Evolutionary conservation across 64 coral and sea anemone species (phyloP).

Genomic region (Astreopora myriophthalma): DNA sequence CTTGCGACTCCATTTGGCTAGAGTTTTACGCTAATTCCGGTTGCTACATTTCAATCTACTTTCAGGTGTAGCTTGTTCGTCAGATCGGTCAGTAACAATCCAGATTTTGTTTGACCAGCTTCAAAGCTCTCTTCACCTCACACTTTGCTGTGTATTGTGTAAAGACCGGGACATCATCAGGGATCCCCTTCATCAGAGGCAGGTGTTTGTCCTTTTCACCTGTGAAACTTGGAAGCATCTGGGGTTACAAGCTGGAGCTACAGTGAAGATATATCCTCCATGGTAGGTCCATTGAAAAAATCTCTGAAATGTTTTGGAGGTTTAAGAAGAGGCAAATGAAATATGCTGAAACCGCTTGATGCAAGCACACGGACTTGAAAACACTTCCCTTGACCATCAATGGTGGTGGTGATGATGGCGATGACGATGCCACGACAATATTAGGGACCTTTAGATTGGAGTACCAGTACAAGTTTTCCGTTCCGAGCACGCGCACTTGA

Average conservation of each 20-base stretch:
- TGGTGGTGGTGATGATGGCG: no score
- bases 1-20: no score
- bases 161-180: neutral
- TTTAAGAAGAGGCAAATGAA: neutral
- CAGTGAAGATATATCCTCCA: constrained; percentile 78
- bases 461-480: no score
- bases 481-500: no score
- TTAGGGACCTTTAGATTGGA: no score
- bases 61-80: neutral
- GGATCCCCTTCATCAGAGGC: neutral
- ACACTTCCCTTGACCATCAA: no score
- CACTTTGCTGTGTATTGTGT: constrained; percentile 57
- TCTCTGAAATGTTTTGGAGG: neutral
- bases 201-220: constrained; percentile 65
- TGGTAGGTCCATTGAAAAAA: constrained; percentile 42
- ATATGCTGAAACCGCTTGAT: neutral
- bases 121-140: constrained; percentile 68
- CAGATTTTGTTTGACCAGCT: constrained; percentile 52
- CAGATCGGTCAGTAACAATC: constrained; percentile 12
- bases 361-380: neutral
- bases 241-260: constrained; percentile 33
- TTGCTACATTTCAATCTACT: neutral
- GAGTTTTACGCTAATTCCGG: no score
- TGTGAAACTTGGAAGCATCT: constrained; percentile 78
- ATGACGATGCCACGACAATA: no score